Evolutionary conservation across 2,888 invertebrate genomes (phyloP), one percentile per base, ranked within the genome.

Genomic region (Temnothorax unifasciatus): DNA sequence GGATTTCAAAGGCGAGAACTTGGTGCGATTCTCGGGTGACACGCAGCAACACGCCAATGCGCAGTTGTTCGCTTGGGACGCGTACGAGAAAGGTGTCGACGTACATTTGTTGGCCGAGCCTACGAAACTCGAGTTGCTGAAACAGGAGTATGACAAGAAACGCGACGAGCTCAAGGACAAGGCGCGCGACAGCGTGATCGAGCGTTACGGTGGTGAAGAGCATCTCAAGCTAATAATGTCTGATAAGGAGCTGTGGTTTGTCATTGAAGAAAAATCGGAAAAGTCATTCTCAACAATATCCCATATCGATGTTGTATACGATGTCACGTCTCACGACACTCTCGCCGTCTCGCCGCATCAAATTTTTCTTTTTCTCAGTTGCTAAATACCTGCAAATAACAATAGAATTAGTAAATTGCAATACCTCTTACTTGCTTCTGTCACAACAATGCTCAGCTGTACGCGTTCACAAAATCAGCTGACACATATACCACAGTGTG

Each of bases 31-130:
- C 94, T 97, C 98, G 57, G 99, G 99, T 15, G 99, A 99, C 95
- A 99, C 99, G 0, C 96, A 96, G 59, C 96, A 97, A 84, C 99
- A 99, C 95, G 98, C 99, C 1, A 97, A 97, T 18, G 98, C 99
- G 21, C 99, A 99, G 94, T 94, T 99, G 93, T 99, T 99, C 96
- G 99, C 99, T 3, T 99, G 99, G 99, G 99, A 99, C 93, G 99
- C 99, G 4, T 98, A 98, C 93, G 97, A 98, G 82, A 97, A 97
- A 90, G 99, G 99, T 3, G 97, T 99, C 0, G 99, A 99, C 95
- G 98, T 99, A 41, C 99, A 99, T 94, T 96, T 99, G 82, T 96
- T 99, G 89, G 99, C 99, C 3, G 99, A 99, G 95, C 99, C 99
- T 9, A 99, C 99, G 15, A 99, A 99, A 95, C 95, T 99, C 86